Conservation (phyloP, 2,113 vertebrate genomes). For the Phoenicopterus ruber region DNA sequence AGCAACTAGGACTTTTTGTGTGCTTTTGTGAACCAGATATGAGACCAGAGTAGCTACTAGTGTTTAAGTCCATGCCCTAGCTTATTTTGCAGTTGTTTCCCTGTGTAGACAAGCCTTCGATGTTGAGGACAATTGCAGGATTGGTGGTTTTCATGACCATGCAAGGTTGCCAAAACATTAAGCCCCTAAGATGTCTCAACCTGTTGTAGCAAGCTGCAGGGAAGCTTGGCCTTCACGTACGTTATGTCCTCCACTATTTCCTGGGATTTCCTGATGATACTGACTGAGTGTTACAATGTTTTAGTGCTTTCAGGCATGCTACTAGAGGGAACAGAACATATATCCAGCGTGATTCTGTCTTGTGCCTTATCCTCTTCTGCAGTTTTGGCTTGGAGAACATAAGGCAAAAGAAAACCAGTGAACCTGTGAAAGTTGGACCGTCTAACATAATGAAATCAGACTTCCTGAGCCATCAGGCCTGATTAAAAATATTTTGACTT, state of each 20-base stretch:
- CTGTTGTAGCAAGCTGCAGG: neutral
- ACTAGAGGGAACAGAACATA: fast-evolving
- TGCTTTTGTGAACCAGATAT: neutral
- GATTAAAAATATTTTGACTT: neutral
- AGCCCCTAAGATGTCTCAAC: neutral
- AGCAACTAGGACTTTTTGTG: neutral
- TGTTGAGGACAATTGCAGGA: neutral
- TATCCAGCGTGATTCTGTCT: neutral
- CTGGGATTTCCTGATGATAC: neutral
- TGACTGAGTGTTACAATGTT: neutral
- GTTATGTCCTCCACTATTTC: fast-evolving
- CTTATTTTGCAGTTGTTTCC: neutral
- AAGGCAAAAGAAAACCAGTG: neutral
- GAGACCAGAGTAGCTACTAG: neutral
- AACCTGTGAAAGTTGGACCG: neutral
- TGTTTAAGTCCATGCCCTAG: neutral
- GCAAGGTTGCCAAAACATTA: neutral
- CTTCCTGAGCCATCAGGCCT: neutral
- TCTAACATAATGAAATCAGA: neutral
- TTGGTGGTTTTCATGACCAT: neutral
- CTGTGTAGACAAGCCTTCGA: neutral
- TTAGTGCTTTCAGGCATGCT: neutral
- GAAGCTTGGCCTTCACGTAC: neutral
- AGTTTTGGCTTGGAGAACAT: neutral
- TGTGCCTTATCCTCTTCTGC: neutral